Evolutionary conservation across 1,140 invertebrate species (phyloP).

Genomic region (Nasonia longicornis): DNA sequence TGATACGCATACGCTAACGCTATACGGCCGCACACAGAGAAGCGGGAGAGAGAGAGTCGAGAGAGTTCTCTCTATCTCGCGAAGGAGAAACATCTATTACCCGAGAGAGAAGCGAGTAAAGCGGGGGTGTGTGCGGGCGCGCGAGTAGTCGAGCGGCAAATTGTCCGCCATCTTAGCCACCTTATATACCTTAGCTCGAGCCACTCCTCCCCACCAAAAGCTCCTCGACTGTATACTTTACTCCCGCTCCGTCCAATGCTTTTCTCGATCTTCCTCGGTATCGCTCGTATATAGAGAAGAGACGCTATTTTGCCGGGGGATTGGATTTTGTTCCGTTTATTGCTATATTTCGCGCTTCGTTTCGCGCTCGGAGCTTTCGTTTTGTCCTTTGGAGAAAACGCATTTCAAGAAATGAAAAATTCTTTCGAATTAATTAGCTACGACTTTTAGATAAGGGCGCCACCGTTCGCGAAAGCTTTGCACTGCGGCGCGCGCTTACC

Average conservation of each 20-base stretch:
- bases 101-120: slow-evolving; percentile 42
- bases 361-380: neutral
- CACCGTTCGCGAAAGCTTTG: too few relatives aligned
- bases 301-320: too few relatives aligned
- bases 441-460: too few relatives aligned
- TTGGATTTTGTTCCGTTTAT: too few relatives aligned
- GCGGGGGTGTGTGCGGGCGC: slow-evolving; percentile 56
- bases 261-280: too few relatives aligned
- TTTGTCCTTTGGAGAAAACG: neutral
- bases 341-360: neutral
- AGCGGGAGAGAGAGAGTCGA: neutral
- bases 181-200: slow-evolving; percentile 61
- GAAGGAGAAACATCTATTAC: slow-evolving; percentile 69
- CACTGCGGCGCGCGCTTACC: too few relatives aligned
- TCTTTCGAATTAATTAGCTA: too few relatives aligned
- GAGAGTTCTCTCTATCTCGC: slow-evolving; percentile 48
- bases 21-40: slow-evolving; percentile 32
- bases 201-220: slow-evolving; percentile 50
- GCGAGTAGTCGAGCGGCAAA: slow-evolving; percentile 70
- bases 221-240: neutral
- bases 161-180: slow-evolving; percentile 71
- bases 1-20: neutral
- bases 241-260: too few relatives aligned
- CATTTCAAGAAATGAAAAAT: too few relatives aligned
- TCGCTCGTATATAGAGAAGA: too few relatives aligned